A percentile compares a stretch with the other conserved stretches of the same genome.
phyloP scores from a whole-genome alignment of 2,113 vertebrate genomes.

The Numenius arquata region DNA sequence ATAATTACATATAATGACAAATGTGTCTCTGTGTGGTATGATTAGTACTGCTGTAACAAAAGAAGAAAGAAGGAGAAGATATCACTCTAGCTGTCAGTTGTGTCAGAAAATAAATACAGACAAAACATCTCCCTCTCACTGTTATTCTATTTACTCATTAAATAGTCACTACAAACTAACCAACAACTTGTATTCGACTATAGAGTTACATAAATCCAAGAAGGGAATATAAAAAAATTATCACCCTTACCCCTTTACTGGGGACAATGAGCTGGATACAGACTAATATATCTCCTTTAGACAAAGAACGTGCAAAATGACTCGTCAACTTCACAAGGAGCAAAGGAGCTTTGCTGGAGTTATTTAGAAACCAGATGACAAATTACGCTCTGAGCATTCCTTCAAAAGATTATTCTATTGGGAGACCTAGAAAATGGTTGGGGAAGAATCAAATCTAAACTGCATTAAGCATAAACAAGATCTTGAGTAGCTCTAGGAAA shows the following conservation, averaged over 20 bases:
- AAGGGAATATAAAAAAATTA: background rate
- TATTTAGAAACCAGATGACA: background rate
- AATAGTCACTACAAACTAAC: constrained; percentile 2
- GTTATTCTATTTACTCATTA: constrained; percentile 7
- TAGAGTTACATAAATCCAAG: background rate
- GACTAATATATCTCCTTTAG: background rate
- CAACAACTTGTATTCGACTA: background rate
- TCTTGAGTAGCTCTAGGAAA: background rate
- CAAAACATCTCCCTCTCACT: background rate
- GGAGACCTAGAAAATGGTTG: background rate
- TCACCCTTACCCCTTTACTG: background rate
- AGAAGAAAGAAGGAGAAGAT: constrained; percentile 27
- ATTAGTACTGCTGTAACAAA: constrained; percentile 41
- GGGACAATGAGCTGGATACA: background rate
- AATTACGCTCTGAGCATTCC: background rate
- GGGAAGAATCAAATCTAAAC: background rate
- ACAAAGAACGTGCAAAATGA: background rate
- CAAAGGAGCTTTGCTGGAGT: background rate
- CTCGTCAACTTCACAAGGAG: background rate
- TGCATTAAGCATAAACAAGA: background rate
- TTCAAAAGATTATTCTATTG: background rate
- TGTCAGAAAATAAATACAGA: constrained; percentile 38
- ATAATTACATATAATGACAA: constrained; percentile 57
- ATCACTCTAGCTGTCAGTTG: constrained; percentile 36
- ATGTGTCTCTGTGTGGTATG: constrained; percentile 9